Conservation (phyloP, 2,888 invertebrate species). For the Anthophora plumipes region DNA sequence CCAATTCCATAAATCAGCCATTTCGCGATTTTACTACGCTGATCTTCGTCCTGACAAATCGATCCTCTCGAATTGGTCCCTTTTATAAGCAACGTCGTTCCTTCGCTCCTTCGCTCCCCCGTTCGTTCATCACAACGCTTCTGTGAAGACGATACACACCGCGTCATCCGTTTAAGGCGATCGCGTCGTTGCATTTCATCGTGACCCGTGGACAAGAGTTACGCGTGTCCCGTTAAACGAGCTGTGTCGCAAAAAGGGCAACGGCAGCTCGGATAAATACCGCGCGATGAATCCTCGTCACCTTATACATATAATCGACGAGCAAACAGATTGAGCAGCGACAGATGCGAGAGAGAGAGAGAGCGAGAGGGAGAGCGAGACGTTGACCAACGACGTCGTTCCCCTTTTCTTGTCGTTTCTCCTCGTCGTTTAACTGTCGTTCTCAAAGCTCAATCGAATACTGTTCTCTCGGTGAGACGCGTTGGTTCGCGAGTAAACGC, state of each 20-base stretch:
- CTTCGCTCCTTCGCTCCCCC: background rate
- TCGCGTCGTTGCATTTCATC: slow-evolving; percentile 25
- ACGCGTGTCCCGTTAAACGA: slow-evolving; percentile 45
- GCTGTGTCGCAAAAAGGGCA: slow-evolving; percentile 25
- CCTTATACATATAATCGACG: slow-evolving; percentile 39
- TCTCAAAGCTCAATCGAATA: background rate
- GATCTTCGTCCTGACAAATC: background rate
- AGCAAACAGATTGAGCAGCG: slow-evolving; percentile 45
- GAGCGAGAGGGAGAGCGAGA: background rate
- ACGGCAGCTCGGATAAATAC: slow-evolving; percentile 21
- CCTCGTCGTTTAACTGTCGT: background rate
- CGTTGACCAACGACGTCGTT: background rate
- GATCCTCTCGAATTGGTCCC: slow-evolving; percentile 3
- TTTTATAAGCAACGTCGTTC: background rate
- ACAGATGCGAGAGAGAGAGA: slow-evolving; percentile 10
- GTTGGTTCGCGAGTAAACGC: slow-evolving; percentile 52
- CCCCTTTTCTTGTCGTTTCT: background rate
- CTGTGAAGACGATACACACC: background rate
- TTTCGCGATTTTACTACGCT: slow-evolving; percentile 17
- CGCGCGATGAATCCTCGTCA: slow-evolving; percentile 30
- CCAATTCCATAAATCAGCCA: background rate
- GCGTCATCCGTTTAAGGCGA: slow-evolving; percentile 46
- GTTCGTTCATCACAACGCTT: background rate
- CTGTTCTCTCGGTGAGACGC: background rate
- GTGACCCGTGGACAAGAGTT: slow-evolving; percentile 29